These are phyloP conservation scores for Drosophila busckii DNA, from an alignment of 1,140 invertebrate genomes.

Conservation along the genomic window DNA sequence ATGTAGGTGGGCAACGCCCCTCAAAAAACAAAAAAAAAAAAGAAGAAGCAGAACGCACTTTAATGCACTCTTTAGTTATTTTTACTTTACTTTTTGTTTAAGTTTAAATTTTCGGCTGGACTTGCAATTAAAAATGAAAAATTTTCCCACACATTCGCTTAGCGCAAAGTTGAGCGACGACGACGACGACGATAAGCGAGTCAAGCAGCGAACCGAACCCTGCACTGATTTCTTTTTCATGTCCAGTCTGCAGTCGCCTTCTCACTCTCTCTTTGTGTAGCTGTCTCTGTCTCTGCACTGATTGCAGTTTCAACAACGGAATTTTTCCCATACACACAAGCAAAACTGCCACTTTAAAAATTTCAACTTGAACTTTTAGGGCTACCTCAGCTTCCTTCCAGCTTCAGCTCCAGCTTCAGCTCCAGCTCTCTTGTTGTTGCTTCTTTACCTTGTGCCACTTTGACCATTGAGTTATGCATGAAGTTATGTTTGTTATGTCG, in stretches of 20 bases:
- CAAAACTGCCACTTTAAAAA: slow-evolving; percentile 3
- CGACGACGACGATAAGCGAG: slow-evolving; percentile 20
- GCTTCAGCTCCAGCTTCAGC: not conserved
- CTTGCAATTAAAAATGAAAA: slow-evolving; percentile 76
- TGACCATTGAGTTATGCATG: slow-evolving; percentile 61
- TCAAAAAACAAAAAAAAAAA: not conserved
- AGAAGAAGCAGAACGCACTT: slow-evolving; percentile 10
- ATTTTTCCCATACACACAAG: slow-evolving; percentile 64
- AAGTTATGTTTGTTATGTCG: slow-evolving; percentile 67
- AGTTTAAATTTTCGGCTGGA: slow-evolving; percentile 55
- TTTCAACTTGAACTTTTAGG: slow-evolving; percentile 9
- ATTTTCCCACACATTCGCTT: slow-evolving; percentile 73
- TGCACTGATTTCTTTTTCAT: slow-evolving; percentile 77
- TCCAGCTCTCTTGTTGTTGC: not conserved
- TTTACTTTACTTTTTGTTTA: too few species aligned
- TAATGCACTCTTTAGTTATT: slow-evolving; percentile 9
- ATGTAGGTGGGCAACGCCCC: slow-evolving; percentile 34
- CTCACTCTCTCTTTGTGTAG: too few species aligned
- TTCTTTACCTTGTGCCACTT: slow-evolving; percentile 68
- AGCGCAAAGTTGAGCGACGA: slow-evolving; percentile 43
- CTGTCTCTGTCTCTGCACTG: too few species aligned
- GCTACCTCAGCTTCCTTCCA: slow-evolving; percentile 20
- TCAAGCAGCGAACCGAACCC: not conserved
- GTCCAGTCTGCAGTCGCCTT: slow-evolving; percentile 69
- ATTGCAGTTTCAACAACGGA: slow-evolving; percentile 72